Percentiles rank a stretch among this genome's conserved stretches.
Evolutionary conservation across 2,797 vertebrate species (phyloP).

Genomic region (Pangasius krempfi): DNA sequence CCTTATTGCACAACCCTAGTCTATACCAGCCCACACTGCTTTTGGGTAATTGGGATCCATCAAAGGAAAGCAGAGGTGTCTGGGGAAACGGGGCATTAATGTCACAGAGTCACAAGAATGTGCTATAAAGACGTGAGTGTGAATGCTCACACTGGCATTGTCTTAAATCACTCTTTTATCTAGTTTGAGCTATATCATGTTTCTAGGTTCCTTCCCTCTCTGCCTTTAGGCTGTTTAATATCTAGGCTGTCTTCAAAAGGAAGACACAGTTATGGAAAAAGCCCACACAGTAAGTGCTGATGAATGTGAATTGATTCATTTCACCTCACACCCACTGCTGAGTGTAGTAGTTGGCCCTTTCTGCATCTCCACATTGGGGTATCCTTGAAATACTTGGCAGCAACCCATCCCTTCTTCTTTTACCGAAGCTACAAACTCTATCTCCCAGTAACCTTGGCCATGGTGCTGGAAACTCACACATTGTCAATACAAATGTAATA

Average conservation of each 20-base stretch:
- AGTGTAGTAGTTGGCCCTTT: constrained; percentile 44
- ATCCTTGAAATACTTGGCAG: constrained; percentile 57
- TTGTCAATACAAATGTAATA: constrained; percentile 22
- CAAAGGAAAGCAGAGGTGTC: constrained; percentile 28
- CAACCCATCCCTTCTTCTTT: constrained; percentile 23
- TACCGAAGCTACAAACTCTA: constrained; percentile 41
- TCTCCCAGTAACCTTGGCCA: constrained; percentile 47
- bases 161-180: constrained; percentile 37
- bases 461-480: constrained; percentile 32
- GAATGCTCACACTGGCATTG: constrained; percentile 38
- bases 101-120: constrained; percentile 26
- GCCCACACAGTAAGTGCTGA: constrained; percentile 39
- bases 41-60: neutral
- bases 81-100: constrained; percentile 29
- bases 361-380: constrained; percentile 54
- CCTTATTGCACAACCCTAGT: neutral
- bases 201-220: constrained; percentile 24
- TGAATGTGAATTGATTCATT: constrained; percentile 53
- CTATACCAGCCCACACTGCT: neutral
- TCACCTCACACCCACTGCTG: constrained; percentile 44
- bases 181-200: constrained; percentile 39
- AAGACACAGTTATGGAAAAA: constrained; percentile 24
- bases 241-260: constrained; percentile 34
- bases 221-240: constrained; percentile 42
- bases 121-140: constrained; percentile 35